These are phyloP conservation scores for Melanotaenia parkinsoni DNA, from an alignment of 2,797 vertebrate species.

Conservation along the genomic window DNA sequence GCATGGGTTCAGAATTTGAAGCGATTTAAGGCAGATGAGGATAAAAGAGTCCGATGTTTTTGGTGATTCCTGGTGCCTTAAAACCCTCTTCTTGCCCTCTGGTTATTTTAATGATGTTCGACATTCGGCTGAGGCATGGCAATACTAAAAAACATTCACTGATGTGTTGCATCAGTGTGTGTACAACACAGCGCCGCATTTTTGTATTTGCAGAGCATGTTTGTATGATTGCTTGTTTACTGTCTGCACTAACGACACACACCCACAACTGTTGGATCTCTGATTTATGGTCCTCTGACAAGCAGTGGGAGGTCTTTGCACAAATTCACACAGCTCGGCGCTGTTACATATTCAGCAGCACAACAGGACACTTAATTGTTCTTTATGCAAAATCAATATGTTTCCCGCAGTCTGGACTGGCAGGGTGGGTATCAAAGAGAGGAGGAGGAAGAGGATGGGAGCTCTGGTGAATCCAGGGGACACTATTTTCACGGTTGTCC, in stretches of 20 bases:
- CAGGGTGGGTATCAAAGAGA: constrained; percentile 19
- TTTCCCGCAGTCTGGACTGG: constrained; percentile 47
- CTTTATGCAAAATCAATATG: constrained; percentile 78
- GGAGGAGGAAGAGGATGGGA: background rate
- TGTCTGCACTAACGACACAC: constrained; percentile 29
- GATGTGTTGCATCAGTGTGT: constrained; percentile 21
- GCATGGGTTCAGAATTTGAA: constrained; percentile 66
- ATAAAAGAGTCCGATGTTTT: constrained; percentile 58
- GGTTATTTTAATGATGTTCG: constrained; percentile 47
- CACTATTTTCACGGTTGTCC: constrained; percentile 71
- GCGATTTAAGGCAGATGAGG: constrained; percentile 54
- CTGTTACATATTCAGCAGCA: constrained; percentile 59
- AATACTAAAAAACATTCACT: constrained; percentile 1
- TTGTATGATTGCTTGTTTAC: constrained; percentile 22
- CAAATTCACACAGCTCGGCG: constrained; percentile 36
- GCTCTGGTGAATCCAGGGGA: constrained; percentile 54
- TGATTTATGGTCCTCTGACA: constrained; percentile 47
- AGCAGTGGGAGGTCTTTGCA: constrained; percentile 51
- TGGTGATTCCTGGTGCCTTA: constrained; percentile 62
- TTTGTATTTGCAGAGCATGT: constrained; percentile 16
- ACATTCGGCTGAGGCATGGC: constrained; percentile 19
- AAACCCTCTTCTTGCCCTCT: constrained; percentile 35
- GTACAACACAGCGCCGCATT: constrained; percentile 11
- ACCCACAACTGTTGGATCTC: constrained; percentile 37
- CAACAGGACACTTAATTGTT: constrained; percentile 75